Conservation (phyloP, 2,113 vertebrate genomes). For the Onychostoma macrolepis region DNA sequence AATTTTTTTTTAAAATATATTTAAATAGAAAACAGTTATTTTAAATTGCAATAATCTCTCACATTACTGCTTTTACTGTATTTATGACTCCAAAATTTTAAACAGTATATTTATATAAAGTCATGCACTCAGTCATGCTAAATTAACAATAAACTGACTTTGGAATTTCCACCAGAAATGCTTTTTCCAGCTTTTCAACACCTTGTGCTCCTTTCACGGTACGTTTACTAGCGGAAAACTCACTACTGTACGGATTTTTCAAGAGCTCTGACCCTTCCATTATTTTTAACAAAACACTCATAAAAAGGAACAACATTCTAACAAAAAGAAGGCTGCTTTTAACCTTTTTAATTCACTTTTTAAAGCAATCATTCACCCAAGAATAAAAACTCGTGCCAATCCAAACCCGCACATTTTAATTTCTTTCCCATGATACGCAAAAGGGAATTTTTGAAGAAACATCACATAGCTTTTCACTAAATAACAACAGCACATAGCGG, state of each 20-base stretch:
- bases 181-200: slow-evolving; percentile 27
- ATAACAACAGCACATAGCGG: not conserved
- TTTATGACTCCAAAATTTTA: not conserved
- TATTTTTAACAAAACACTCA: not conserved
- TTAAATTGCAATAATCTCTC: not conserved
- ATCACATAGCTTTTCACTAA: not conserved
- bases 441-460: not conserved
- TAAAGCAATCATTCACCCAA: not conserved
- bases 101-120: not conserved
- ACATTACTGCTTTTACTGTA: not conserved
- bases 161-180: slow-evolving; percentile 10
- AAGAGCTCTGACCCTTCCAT: not conserved
- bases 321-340: not conserved
- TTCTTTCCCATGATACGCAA: not conserved
- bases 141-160: not conserved
- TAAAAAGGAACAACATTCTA: not conserved
- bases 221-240: slow-evolving; percentile 30
- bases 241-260: not conserved
- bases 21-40: not conserved
- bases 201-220: slow-evolving; percentile 5
- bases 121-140: not conserved
- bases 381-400: not conserved
- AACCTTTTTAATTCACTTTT: not conserved
- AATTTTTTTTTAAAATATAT: too few relatives aligned
- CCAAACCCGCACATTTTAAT: not conserved